Conservation (phyloP, 2,797 vertebrate genomes). For the Acrocephalus scirpaceus region DNA sequence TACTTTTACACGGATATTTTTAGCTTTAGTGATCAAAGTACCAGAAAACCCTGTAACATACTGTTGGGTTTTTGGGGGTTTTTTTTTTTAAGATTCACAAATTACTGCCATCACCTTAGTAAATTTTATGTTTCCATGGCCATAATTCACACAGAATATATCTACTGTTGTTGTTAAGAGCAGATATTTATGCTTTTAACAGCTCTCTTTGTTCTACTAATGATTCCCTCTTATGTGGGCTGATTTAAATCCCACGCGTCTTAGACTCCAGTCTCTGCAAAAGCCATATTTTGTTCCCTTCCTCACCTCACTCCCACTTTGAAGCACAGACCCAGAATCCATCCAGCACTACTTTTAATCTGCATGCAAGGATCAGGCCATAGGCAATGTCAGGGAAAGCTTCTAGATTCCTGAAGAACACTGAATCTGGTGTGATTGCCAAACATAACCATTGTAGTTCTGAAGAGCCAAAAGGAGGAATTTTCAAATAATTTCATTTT, state of each 20-base stretch:
- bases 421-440: neutral
- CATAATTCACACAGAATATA: neutral
- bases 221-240: neutral
- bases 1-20: neutral
- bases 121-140: neutral
- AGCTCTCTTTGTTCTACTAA: neutral
- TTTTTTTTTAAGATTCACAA: neutral
- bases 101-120: neutral
- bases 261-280: neutral
- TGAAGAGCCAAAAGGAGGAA: neutral
- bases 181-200: neutral
- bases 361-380: neutral
- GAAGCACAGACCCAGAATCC: neutral
- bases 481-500: neutral
- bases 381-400: neutral
- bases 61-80: neutral
- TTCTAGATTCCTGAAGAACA: neutral
- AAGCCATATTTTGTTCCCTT: neutral
- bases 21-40: neutral
- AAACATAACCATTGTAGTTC: neutral
- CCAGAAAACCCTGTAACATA: neutral
- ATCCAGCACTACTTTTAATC: neutral
- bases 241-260: neutral
- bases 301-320: rapidly evolving
- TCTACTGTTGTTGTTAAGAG: neutral